Evolutionary conservation across 2,113 vertebrate species (phyloP).

Genomic region (Vulpes ferrilata): DNA sequence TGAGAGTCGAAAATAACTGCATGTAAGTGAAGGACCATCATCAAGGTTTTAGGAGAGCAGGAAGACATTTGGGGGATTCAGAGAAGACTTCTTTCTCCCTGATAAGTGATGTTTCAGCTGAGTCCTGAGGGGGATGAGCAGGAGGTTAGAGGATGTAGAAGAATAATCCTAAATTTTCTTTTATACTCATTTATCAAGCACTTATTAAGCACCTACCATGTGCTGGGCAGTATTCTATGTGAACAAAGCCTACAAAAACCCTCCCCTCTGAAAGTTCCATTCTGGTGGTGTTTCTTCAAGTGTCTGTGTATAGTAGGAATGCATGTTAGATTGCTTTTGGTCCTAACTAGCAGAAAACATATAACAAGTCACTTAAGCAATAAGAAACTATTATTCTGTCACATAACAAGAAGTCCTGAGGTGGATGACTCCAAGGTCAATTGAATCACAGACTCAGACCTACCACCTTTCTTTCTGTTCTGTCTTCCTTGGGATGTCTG

Average conservation of each 20-base stretch:
- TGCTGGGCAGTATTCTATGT: not conserved
- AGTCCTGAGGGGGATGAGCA: not conserved
- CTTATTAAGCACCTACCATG: not conserved
- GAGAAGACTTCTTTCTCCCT: not conserved
- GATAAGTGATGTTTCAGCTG: not conserved
- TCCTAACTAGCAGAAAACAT: not conserved
- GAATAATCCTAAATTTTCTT: not conserved
- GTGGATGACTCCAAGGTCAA: not conserved
- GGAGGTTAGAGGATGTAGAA: not conserved
- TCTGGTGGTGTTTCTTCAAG: not conserved
- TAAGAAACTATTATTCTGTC: not conserved
- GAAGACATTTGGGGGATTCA: not conserved
- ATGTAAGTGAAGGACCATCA: not conserved
- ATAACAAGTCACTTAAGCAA: not conserved
- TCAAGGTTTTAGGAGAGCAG: not conserved
- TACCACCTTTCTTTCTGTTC: not conserved
- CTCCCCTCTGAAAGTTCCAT: not conserved
- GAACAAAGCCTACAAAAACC: not conserved
- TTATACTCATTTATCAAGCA: not conserved
- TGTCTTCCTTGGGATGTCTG: not conserved
- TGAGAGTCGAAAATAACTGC: not conserved
- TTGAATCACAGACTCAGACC: not conserved
- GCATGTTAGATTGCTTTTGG: not conserved
- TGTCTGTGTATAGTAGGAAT: not conserved
- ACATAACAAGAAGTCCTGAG: not conserved